Evolutionary conservation across 30 jellyfish, hydroid and myxozoan genomes (phyloP), one percentile per base, ranked within the genome.

Genomic region (Aurelia aurita): DNA sequence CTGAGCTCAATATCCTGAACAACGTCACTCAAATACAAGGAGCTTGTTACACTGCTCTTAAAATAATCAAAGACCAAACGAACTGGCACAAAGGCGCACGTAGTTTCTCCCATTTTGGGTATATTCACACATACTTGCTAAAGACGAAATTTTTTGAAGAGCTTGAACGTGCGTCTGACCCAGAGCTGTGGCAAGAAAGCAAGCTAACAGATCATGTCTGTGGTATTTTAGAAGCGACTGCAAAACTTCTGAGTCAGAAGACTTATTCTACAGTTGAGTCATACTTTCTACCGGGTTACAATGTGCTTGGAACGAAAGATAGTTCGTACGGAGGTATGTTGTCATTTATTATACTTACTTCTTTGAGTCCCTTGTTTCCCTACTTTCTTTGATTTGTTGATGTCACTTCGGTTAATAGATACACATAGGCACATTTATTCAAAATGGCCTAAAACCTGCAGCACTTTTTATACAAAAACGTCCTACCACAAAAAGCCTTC

Each of bases 1-100:
- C 92, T 2, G 92, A 82, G 77, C 61, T 51, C 39, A 26, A n/a
- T 21, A 77, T 82, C 18, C 51, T 82, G 19, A 57, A 47, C 5
- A 63, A 53, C 20, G 62, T 58, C 74, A 66, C 53, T 68, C 49
- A 15, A 39, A 27, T 69, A 2, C 92, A 82, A 69, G 77, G 77
- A 26, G 31, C 57, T 5, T 54, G 84, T 26, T 82, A 47, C 55
- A 58, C 84, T 12, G 21, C 64, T 10, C 74, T 82, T 27, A 82
- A 82, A 47, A 46, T 70, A 18, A 39, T 70, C 23, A 70, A 70
- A n/a, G 69, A 70, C 8, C 25, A 45, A 44, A 70, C 82, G 5
- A 31, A n/a, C 7, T 39, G 22, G 18, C 61, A 11, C 58, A 28
- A 20, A 23, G 46, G 46, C 3, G 28, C 13, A 43, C 51, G 51